These are phyloP conservation scores for Aphaenogaster floridana DNA, from an alignment of 1,140 invertebrate species.

Conservation along the genomic window DNA sequence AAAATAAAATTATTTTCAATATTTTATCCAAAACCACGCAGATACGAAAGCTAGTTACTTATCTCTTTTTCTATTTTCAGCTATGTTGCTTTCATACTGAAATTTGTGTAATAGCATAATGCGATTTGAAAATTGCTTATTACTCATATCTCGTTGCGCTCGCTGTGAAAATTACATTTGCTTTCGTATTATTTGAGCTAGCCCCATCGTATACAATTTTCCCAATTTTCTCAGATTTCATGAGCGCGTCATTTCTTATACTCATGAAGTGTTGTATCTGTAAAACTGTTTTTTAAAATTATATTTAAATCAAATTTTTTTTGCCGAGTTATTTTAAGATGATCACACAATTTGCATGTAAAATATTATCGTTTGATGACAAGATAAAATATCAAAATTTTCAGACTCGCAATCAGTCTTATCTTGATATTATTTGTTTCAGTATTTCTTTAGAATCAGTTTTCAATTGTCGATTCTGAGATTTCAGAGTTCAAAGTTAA, in stretches of 20 bases:
- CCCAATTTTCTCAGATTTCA: conserved; percentile 27
- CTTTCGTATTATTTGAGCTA: conserved; percentile 22
- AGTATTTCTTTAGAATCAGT: neutral
- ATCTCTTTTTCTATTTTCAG: conserved; percentile 43
- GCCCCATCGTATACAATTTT: conserved; percentile 5
- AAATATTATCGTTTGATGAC: neutral
- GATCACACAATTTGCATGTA: neutral
- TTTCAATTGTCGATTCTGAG: conserved; percentile 23
- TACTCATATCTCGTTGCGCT: conserved; percentile 45
- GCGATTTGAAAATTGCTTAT: conserved; percentile 65
- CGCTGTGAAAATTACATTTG: conserved; percentile 54
- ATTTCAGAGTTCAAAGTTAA: conserved; percentile 32
- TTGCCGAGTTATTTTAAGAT: neutral
- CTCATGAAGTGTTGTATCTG: neutral
- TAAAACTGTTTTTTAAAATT: neutral
- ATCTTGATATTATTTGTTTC: neutral
- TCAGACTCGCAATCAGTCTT: neutral
- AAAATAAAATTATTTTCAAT: neutral
- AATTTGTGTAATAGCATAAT: conserved; percentile 62
- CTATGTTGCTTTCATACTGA: conserved; percentile 46
- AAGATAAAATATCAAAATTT: neutral
- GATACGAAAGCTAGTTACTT: conserved; percentile 49
- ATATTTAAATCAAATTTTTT: neutral
- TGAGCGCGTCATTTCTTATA: neutral
- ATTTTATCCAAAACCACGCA: neutral